These are phyloP conservation scores for Liopterus haemorrhoidalis DNA, from an alignment of 2,888 invertebrate genomes.

Conservation along the genomic window DNA sequence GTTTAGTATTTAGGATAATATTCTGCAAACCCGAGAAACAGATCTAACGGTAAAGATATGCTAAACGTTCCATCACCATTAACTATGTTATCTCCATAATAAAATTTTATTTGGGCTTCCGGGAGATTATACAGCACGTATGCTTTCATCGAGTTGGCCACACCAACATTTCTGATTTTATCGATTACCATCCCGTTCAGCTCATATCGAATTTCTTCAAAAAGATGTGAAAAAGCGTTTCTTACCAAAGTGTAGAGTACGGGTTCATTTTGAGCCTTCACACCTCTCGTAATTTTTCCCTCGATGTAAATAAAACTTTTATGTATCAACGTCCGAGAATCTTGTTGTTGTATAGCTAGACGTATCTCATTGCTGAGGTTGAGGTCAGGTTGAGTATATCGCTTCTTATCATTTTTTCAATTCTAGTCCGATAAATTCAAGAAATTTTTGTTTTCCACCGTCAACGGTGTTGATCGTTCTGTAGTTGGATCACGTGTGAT, in stretches of 20 bases:
- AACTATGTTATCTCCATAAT: no score
- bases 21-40: slow-evolving; percentile 38
- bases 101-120: slow-evolving; percentile 30
- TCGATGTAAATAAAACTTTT: slow-evolving; percentile 31
- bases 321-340: slow-evolving; percentile 35
- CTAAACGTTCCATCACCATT: slow-evolving; percentile 22
- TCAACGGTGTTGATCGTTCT: no score
- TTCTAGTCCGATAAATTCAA: slow-evolving; percentile 16
- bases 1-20: slow-evolving; percentile 40
- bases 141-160: slow-evolving; percentile 37
- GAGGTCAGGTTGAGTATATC: slow-evolving; percentile 29
- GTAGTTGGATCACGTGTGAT: no score
- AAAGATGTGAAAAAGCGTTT: slow-evolving; percentile 35
- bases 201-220: slow-evolving; percentile 39
- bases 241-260: no score
- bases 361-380: slow-evolving; percentile 38
- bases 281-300: slow-evolving; percentile 23
- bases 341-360: slow-evolving; percentile 36
- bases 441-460: no score
- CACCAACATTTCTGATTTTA: slow-evolving; percentile 35
- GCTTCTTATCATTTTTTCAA: slow-evolving; percentile 16
- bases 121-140: slow-evolving; percentile 34
- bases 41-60: slow-evolving; percentile 31
- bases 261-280: slow-evolving; percentile 15
- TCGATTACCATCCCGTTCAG: slow-evolving; percentile 38